Percentiles rank a stretch among this genome's conserved stretches.
phyloP scores from a whole-genome alignment of 2,888 invertebrate species.

The Hypercompe scribonia region DNA sequence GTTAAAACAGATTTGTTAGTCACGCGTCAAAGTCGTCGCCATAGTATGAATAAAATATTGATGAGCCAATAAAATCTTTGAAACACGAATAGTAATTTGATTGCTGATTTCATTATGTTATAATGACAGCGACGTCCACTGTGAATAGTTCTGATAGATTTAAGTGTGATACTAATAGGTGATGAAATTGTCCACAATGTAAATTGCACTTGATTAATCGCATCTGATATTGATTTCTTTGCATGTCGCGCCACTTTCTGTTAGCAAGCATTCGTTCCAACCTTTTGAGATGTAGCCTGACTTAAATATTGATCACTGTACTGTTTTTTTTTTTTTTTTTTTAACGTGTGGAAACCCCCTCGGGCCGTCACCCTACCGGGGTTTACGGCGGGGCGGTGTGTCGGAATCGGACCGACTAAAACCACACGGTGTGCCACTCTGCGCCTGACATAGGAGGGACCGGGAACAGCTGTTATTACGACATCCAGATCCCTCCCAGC shows the following conservation, averaged over 20 bases:
- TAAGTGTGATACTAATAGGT: not conserved
- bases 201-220: not conserved
- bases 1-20: conserved; percentile 59
- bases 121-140: not conserved
- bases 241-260: not conserved
- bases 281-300: not conserved
- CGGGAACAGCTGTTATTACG: too few species aligned
- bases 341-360: too few species aligned
- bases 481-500: too few species aligned
- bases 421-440: too few species aligned
- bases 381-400: too few species aligned
- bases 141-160: not conserved
- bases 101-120: conserved; percentile 41
- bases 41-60: conserved; percentile 52
- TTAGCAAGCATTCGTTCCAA: not conserved
- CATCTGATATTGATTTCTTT: not conserved
- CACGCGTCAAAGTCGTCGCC: conserved; percentile 44
- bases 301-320: not conserved
- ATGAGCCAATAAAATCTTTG: conserved; percentile 51
- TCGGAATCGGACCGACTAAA: too few species aligned
- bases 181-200: not conserved
- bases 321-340: too few species aligned
- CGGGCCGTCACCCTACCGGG: too few species aligned
- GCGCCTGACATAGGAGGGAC: too few species aligned
- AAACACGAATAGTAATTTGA: conserved; percentile 42